Percentiles rank a stretch among this genome's conserved stretches.
Conservation (phyloP, 1,140 invertebrate species). For the Aphidius gifuensis region DNA sequence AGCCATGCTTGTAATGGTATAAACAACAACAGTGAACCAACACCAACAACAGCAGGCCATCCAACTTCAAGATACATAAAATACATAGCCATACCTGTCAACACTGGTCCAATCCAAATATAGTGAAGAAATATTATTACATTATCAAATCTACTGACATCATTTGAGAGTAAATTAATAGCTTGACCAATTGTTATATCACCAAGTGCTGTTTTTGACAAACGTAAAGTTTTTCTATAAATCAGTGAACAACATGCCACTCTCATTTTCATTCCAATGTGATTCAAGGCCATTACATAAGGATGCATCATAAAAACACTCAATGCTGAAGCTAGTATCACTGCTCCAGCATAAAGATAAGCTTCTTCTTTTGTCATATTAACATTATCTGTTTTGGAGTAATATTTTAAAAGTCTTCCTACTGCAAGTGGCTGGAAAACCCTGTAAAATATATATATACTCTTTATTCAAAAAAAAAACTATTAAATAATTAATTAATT, state of each 20-base stretch:
- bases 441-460: conserved; percentile 47
- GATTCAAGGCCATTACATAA: conserved; percentile 71
- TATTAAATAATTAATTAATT: no score
- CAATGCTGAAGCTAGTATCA: conserved; percentile 64
- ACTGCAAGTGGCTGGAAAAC: conserved; percentile 68
- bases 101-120: conserved; percentile 71
- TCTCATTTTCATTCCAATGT: conserved; percentile 72
- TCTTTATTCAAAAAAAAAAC: no score
- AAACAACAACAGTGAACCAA: conserved; percentile 74
- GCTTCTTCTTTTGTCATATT: conserved; percentile 54
- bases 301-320: conserved; percentile 73
- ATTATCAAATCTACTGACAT: conserved; percentile 71
- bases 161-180: conserved; percentile 85
- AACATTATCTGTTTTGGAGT: conserved; percentile 47
- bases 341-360: conserved; percentile 66
- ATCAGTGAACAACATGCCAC: conserved; percentile 77
- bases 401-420: conserved; percentile 68
- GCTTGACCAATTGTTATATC: conserved; percentile 80
- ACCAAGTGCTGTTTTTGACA: conserved; percentile 67
- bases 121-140: conserved; percentile 66
- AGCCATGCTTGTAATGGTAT: conserved; percentile 80
- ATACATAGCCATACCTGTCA: conserved; percentile 70
- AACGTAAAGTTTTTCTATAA: conserved; percentile 71
- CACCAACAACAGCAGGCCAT: conserved; percentile 71
- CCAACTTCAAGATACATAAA: conserved; percentile 75